These are phyloP conservation scores for Chydorus sphaericus DNA, from an alignment of 2,888 invertebrate genomes.

Conservation along the genomic window DNA sequence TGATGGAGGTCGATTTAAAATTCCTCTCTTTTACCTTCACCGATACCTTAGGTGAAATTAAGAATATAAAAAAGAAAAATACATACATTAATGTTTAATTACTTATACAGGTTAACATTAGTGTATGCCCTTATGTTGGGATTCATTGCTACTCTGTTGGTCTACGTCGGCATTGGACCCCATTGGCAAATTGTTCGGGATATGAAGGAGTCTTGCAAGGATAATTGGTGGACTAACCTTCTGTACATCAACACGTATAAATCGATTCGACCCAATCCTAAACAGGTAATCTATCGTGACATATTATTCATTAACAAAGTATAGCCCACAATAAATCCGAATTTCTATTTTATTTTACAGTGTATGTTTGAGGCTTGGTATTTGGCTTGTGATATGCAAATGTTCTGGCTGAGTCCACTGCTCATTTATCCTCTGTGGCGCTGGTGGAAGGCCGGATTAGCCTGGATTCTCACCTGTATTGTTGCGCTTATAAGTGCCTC, in stretches of 20 bases:
- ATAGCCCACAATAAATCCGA: too few relatives aligned
- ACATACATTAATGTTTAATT: background rate
- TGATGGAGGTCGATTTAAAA: constrained; percentile 1
- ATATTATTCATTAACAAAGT: too few relatives aligned
- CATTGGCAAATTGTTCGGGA: constrained; percentile 58
- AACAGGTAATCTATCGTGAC: background rate
- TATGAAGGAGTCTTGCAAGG: constrained; percentile 42
- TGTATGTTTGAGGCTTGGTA: constrained; percentile 64
- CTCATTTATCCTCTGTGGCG: constrained; percentile 18
- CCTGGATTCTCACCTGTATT: constrained; percentile 9
- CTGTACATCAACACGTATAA: constrained; percentile 35
- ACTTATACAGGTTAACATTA: constrained; percentile 47
- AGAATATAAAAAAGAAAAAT: too few relatives aligned
- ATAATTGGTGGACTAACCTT: constrained; percentile 59
- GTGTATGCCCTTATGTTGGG: constrained; percentile 54
- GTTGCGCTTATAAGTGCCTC: constrained; percentile 9
- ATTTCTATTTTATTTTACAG: too few relatives aligned
- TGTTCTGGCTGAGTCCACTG: constrained; percentile 18
- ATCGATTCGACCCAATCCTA: background rate
- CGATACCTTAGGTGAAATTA: constrained; percentile 23
- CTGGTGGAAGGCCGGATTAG: constrained; percentile 14
- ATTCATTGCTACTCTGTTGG: constrained; percentile 55
- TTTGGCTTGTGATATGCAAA: constrained; percentile 30
- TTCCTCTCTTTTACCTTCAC: constrained; percentile 10
- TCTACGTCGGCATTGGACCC: constrained; percentile 53